Percentiles rank a stretch among this genome's conserved stretches.
Evolutionary conservation across 1,140 invertebrate genomes (phyloP).

Genomic region (Zaprionus gabonicus): DNA sequence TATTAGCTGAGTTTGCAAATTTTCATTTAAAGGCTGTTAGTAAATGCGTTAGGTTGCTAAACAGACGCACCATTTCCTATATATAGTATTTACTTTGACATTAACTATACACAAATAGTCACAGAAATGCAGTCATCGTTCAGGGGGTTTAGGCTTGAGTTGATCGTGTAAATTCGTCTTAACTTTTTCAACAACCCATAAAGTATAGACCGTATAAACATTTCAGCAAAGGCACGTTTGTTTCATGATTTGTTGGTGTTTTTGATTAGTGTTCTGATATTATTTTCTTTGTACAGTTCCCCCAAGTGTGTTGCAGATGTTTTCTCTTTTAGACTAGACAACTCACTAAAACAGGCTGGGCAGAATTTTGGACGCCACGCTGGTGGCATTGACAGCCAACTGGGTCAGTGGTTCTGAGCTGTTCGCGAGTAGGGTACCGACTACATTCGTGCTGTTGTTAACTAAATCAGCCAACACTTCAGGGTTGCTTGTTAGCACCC

Average conservation of each 20-base stretch:
- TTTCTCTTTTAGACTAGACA: conserved; percentile 42
- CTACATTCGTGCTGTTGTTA: conserved; percentile 13
- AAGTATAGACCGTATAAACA: conserved; percentile 25
- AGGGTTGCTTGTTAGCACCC: conserved; percentile 27
- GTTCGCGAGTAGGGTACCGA: conserved; percentile 12
- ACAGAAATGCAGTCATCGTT: conserved; percentile 20
- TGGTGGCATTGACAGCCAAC: conserved; percentile 28
- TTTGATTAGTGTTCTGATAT: conserved; percentile 10
- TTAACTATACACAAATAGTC: conserved; percentile 30
- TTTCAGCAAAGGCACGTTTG: conserved; percentile 64
- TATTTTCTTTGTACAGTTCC: conserved; percentile 29
- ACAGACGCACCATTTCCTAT: conserved; percentile 7
- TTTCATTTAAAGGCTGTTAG: conserved; percentile 28
- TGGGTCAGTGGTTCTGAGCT: conserved; percentile 17
- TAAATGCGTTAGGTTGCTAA: conserved; percentile 38
- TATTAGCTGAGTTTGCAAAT: conserved; percentile 37
- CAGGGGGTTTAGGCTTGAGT: neutral
- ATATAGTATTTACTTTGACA: conserved; percentile 37
- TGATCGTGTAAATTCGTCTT: conserved; percentile 23
- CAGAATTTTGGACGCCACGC: neutral
- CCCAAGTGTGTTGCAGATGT: conserved; percentile 11
- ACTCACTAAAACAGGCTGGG: conserved; percentile 14
- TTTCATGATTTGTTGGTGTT: conserved; percentile 33
- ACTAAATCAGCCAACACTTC: conserved; percentile 27
- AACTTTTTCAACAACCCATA: conserved; percentile 12